A percentile compares a stretch with the other conserved stretches of the same genome.
These are phyloP conservation scores for Microplitis mediator DNA, from an alignment of 1,140 invertebrate genomes.

Conservation along the genomic window DNA sequence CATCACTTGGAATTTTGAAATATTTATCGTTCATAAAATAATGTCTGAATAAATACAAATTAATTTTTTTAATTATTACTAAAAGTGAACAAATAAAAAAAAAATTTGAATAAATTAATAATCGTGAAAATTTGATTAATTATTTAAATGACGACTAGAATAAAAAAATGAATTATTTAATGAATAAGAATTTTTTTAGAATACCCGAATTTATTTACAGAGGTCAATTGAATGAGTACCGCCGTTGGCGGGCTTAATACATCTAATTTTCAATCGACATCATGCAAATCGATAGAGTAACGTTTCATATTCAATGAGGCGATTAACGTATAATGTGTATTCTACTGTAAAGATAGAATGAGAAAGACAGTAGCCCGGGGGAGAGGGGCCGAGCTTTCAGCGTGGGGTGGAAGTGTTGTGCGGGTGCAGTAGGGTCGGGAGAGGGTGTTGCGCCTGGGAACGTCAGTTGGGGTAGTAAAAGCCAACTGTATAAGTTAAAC, in stretches of 20 bases:
- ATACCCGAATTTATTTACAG: neutral
- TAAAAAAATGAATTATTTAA: neutral
- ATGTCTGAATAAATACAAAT: too few species aligned
- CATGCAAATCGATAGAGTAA: slow-evolving; percentile 40
- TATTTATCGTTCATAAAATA: too few species aligned
- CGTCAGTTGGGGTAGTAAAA: neutral
- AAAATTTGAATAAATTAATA: too few species aligned
- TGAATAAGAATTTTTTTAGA: neutral
- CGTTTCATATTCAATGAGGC: slow-evolving; percentile 49
- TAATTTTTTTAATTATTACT: too few species aligned
- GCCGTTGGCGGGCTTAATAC: slow-evolving; percentile 19
- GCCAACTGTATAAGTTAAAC: neutral
- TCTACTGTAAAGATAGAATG: neutral
- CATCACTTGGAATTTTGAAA: too few species aligned
- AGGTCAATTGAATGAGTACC: slow-evolving; percentile 11
- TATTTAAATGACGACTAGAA: too few species aligned
- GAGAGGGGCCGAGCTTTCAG: neutral
- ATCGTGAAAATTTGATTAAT: too few species aligned
- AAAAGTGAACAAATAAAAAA: too few species aligned
- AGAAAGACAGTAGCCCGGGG: neutral
- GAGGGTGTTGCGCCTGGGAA: neutral
- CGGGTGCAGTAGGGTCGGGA: neutral
- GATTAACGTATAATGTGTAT: slow-evolving; percentile 42
- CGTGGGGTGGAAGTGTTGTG: neutral
- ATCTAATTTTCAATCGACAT: slow-evolving; percentile 43